Conservation (phyloP, 1,140 invertebrate species). For the Anoplolepis gracilipes region DNA sequence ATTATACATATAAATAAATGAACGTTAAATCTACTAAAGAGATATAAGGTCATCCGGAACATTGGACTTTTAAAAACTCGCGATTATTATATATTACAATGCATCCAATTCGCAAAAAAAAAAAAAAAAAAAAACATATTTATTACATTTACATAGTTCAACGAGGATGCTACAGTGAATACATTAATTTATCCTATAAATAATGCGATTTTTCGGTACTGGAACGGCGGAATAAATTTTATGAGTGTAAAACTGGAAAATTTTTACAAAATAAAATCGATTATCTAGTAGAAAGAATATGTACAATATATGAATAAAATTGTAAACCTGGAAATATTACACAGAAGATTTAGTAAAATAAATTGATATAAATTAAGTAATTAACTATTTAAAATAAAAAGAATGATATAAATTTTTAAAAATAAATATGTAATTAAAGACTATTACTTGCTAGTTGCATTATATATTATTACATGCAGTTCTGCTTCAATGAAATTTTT, state of each 20-base stretch:
- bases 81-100: conserved; percentile 43
- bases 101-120: conserved; percentile 29
- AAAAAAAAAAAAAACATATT: background rate
- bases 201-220: conserved; percentile 27
- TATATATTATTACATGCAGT: background rate
- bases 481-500: background rate
- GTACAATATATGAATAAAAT: background rate
- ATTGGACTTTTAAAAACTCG: conserved; percentile 11
- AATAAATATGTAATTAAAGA: background rate
- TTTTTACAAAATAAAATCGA: background rate
- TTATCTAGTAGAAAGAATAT: background rate
- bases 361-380: background rate
- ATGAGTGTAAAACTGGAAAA: conserved; percentile 18
- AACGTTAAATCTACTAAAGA: conserved; percentile 43
- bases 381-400: background rate
- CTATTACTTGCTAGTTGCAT: background rate
- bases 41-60: conserved; percentile 26
- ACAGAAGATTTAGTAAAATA: background rate
- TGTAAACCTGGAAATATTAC: background rate
- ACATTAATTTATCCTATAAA: conserved; percentile 12
- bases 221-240: background rate
- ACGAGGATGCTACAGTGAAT: background rate
- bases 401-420: background rate
- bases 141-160: conserved; percentile 1
- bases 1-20: conserved; percentile 43